Percentiles rank a stretch among this genome's conserved stretches.
phyloP scores from a whole-genome alignment of 2,888 invertebrate genomes.

The Bimastos eiseni region DNA sequence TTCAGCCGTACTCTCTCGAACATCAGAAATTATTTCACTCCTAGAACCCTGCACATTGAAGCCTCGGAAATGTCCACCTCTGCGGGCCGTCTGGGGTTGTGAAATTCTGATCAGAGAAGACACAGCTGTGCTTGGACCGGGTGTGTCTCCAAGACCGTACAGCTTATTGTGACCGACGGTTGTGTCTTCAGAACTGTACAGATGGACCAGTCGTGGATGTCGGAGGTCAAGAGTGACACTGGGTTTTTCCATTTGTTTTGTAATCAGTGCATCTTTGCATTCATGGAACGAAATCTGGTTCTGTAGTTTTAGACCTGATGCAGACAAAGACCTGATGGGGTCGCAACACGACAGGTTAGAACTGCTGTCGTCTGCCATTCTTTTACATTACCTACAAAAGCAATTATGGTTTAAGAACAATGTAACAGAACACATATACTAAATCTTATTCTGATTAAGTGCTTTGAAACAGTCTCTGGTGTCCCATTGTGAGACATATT shows the following conservation, averaged over 20 bases:
- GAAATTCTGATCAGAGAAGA: background rate
- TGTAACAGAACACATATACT: background rate
- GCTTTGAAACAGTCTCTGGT: too few relatives aligned
- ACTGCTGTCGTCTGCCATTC: background rate
- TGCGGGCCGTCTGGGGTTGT: background rate
- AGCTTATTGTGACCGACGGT: background rate
- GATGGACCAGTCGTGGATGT: background rate
- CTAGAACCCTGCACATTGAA: background rate
- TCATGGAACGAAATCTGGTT: conserved; percentile 2
- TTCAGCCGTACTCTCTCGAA: background rate
- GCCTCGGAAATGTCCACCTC: conserved; percentile 2
- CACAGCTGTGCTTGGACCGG: background rate
- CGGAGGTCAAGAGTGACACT: background rate
- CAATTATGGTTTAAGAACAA: background rate
- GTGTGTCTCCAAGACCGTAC: background rate
- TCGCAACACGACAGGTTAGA: background rate
- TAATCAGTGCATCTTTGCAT: background rate
- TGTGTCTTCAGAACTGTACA: background rate
- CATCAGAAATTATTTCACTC: background rate
- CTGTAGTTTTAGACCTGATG: background rate
- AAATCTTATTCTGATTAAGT: too few relatives aligned
- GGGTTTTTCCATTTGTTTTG: background rate
- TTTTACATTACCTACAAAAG: background rate
- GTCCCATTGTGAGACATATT: too few relatives aligned
- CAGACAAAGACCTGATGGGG: background rate